A percentile compares a stretch with the other conserved stretches of the same genome.
phyloP scores from a whole-genome alignment of 2,888 invertebrate species.

The Synergus umbraculus region DNA sequence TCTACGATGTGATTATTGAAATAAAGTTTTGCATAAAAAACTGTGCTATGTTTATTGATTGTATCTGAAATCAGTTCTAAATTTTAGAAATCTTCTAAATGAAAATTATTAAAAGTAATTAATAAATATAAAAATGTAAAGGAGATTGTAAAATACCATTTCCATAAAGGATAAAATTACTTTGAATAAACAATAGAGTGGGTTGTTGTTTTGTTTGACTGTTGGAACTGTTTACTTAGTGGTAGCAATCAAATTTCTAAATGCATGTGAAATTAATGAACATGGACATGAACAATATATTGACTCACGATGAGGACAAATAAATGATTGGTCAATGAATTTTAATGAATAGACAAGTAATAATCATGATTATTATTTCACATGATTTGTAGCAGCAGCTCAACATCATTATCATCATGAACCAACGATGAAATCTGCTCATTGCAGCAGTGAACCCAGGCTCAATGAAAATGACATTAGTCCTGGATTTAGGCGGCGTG shows the following conservation, averaged over 20 bases:
- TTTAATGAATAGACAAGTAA: background rate
- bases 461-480: slow-evolving; percentile 84
- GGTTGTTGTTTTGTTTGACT: no score
- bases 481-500: slow-evolving; percentile 83
- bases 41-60: no score
- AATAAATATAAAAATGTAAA: no score
- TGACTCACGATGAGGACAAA: background rate
- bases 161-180: no score
- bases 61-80: no score
- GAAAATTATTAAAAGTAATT: no score
- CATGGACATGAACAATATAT: background rate
- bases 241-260: background rate
- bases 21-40: no score
- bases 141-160: no score
- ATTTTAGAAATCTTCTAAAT: no score
- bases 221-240: no score
- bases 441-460: slow-evolving; percentile 84
- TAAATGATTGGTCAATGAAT: background rate
- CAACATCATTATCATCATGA: slow-evolving; percentile 70
- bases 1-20: no score
- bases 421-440: slow-evolving; percentile 78
- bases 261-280: background rate
- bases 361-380: background rate
- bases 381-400: slow-evolving; percentile 49
- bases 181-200: no score